Conservation (phyloP, 1,140 invertebrate genomes). For the Fopius arisanus region DNA sequence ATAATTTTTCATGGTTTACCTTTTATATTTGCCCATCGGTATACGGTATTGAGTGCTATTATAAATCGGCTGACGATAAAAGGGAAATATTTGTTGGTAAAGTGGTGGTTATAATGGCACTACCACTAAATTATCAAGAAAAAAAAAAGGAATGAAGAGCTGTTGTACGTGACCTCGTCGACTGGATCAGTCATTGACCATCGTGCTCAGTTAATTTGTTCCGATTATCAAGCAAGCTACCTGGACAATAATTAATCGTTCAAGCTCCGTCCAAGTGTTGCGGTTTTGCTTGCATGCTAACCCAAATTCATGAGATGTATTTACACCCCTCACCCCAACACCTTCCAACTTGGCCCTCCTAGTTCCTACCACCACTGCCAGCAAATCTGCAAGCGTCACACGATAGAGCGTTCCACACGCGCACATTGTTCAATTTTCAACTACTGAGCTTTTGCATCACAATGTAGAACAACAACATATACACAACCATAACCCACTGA, state of each 20-base stretch:
- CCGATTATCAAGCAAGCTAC: slow-evolving; percentile 48
- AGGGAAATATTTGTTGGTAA: not conserved
- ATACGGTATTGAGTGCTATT: not conserved
- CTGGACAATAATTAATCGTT: slow-evolving; percentile 54
- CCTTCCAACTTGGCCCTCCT: not conserved
- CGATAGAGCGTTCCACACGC: slow-evolving; percentile 13
- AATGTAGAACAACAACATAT: not conserved
- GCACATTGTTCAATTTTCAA: slow-evolving; percentile 11
- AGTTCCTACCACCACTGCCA: not conserved
- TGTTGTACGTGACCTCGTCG: not conserved
- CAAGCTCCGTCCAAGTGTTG: slow-evolving; percentile 48
- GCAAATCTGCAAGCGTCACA: not conserved
- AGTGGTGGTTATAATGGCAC: not conserved
- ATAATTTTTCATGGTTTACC: not conserved
- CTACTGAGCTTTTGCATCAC: slow-evolving; percentile 1
- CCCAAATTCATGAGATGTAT: slow-evolving; percentile 58
- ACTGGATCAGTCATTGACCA: slow-evolving; percentile 17
- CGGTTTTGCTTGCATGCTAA: slow-evolving; percentile 58
- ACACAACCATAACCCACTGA: not conserved
- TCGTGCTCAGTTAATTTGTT: slow-evolving; percentile 37
- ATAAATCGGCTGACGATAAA: not conserved
- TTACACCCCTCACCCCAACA: slow-evolving; percentile 43
- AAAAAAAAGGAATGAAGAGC: not conserved
- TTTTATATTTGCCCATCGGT: not conserved
- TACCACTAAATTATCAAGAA: not conserved